Evolutionary conservation across 1,140 invertebrate species (phyloP).

Genomic region (Manduca sexta): DNA sequence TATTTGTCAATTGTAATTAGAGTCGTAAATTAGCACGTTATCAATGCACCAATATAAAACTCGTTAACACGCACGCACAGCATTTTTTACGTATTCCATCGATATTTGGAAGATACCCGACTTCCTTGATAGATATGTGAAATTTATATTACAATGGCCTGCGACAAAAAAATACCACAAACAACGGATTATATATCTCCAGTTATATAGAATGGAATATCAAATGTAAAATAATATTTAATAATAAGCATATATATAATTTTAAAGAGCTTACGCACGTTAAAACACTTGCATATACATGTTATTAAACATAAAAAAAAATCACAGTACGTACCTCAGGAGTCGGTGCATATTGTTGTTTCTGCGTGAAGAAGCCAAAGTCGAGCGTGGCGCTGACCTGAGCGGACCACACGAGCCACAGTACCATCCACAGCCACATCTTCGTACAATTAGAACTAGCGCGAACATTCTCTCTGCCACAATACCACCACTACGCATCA

Average conservation of each 20-base stretch:
- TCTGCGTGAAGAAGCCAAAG: constrained; percentile 27
- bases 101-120: not conserved
- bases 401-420: constrained; percentile 26
- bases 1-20: constrained; percentile 14
- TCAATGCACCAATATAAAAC: not conserved
- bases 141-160: too few species aligned
- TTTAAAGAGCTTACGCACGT: too few species aligned
- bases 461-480: not conserved
- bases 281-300: too few species aligned
- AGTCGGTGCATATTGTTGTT: constrained; percentile 6
- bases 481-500: not conserved
- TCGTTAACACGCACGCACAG: not conserved
- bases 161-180: too few species aligned
- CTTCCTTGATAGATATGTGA: too few species aligned
- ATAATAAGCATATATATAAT: too few species aligned
- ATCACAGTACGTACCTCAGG: too few species aligned
- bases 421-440: constrained; percentile 41
- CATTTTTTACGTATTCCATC: not conserved
- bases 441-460: constrained; percentile 16
- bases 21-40: constrained; percentile 9
- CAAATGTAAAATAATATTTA: too few species aligned
- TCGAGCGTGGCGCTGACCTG: constrained; percentile 28
- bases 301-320: too few species aligned
- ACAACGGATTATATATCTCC: too few species aligned
- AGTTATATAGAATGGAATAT: too few species aligned